Percentiles rank a stretch among this genome's conserved stretches.
Conservation (phyloP, 2,113 vertebrate genomes). For the Xyrauchen texanus region DNA sequence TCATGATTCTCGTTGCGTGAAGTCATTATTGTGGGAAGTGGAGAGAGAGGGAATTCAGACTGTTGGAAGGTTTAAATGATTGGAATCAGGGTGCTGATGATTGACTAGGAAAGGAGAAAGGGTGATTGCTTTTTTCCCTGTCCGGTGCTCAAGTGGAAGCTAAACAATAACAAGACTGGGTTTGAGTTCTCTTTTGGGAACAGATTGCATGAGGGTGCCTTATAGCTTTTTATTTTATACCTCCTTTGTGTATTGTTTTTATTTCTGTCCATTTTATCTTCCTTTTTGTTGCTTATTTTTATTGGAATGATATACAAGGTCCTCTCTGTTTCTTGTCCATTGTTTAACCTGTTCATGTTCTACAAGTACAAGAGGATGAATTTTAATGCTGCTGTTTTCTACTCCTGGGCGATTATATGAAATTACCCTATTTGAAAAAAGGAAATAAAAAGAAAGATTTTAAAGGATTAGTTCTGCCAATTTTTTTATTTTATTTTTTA, state of each 20-base stretch:
- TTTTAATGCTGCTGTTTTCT: background rate
- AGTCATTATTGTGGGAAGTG: constrained; percentile 49
- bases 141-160: constrained; percentile 7
- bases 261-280: no score
- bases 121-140: constrained; percentile 62
- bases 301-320: background rate
- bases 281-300: constrained; percentile 6
- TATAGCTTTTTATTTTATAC: background rate
- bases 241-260: background rate
- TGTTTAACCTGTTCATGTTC: background rate
- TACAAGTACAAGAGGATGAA: background rate
- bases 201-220: background rate
- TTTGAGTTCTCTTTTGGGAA: constrained; percentile 44
- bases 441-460: background rate
- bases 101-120: constrained; percentile 56
- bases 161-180: constrained; percentile 58
- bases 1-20: constrained; percentile 56
- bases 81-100: constrained; percentile 52
- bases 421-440: background rate
- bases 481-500: no score
- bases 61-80: constrained; percentile 57
- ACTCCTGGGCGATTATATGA: background rate
- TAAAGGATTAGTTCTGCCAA: no score
- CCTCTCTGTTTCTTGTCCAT: background rate
- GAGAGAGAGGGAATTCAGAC: constrained; percentile 13